Base-by-base conservation (phyloP, 2,888 invertebrate species). In the Oxyteleia sp. region DNA sequence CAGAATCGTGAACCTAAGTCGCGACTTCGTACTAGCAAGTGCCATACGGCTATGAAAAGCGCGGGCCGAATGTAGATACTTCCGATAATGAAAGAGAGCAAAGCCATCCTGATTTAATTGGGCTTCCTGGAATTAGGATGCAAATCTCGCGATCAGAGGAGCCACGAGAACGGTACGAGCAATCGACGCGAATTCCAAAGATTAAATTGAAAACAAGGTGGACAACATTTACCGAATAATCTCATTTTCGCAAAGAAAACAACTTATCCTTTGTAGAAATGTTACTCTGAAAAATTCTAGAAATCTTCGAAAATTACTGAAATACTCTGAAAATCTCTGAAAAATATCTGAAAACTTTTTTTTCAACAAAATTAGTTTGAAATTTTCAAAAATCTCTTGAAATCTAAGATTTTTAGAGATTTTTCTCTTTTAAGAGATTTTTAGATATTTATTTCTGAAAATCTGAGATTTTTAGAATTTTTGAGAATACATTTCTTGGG, bases 1-100 rank as follows among this genome's bases (percentile, higher is more conserved):
- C 87, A 89, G 91, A 92, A 92, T 92, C 92, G 91, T 92, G 90
- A 87, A 92, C 90, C 89, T 90, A 87, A 86, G 86, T 82, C 69
- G 85, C 85, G 84, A 78, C 79, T 83, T 82, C 78, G 85, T 88
- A 63, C 72, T 45, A 53, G 71, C 63, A 86, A 87, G 82, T 85
- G 87, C 88, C 85, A 82, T 80, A 82, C 81, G 69, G 61, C 88
- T 86, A 90, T 90, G 89, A 89, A 89, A 88, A 89, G 89, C 86
- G 87, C 88, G 86, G 86, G 84, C 76, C 85, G 84, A 79, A 84
- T 85, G 85, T 84, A 88, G 91, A 91, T 91, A 91, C 88, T 88
- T 86, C 90, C 87, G 91, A 91, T 91, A 91, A 90, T 87, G 88
- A 87, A 85, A 84, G 86, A 86, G 85, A 87, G 89, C 85, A 82